Base-by-base conservation (phyloP, 2,797 vertebrate genomes). In the Aplochiton taeniatus region DNA sequence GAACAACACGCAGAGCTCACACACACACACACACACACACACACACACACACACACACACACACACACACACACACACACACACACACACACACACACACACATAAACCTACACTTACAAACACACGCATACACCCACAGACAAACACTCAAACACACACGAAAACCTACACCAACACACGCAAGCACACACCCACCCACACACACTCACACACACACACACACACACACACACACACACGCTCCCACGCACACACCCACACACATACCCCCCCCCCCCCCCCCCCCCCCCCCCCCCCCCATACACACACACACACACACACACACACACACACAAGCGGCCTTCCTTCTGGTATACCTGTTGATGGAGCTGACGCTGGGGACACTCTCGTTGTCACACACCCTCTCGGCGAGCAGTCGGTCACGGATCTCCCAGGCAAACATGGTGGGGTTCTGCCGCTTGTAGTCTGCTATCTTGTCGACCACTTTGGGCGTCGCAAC, bases 391-490 rank as follows among this genome's bases (percentile, higher is more conserved):
- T 98, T 99, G 91, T 98, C 97, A 69, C 97, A 99, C 63, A 99
- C 96, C 80, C 97, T 90, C 85, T 99, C 97, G 0, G 97, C 96
- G 55, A 99, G 91, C 72, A 98, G 95, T 75, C 97, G 88, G 81
- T 99, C 97, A 88, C 97, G 93, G 90, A 99, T 99, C 91, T 98
- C 97, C 97, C 97, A 99, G 92, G 97, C 97, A 94, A 99, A 99
- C 97, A 99, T 99, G 91, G 97, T 98, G 83, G 97, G 97, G 79
- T 98, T 98, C 94, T 99, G 97, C 87, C 97, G 96, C 87, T 99
- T 99, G 91, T 99, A 99, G 82, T 99, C 97, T 9, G 97, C 97
- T 1, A 99, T 99, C 91, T 99, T 99, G 84, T 98, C 97, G 12
- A 99, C 97, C 78, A 99, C 97, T 96, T 99, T 98, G 92, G 97